Conservation (phyloP, 2,888 invertebrate species). For the Hecatera dysodea region DNA sequence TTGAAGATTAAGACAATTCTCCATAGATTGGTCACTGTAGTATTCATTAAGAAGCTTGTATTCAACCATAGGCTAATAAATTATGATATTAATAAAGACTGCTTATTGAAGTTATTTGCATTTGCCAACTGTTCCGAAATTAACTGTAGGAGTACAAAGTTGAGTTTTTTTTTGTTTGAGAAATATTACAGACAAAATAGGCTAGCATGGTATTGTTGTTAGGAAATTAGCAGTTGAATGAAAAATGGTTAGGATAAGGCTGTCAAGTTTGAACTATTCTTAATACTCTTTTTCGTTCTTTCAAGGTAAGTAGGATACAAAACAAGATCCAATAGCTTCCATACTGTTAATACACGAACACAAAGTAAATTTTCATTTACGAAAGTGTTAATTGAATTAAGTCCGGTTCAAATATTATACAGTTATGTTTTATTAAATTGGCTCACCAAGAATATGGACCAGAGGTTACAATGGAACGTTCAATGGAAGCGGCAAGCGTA, state of each 20-base stretch:
- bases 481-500: constrained; percentile 45
- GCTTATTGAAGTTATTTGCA: rapidly evolving
- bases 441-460: constrained; percentile 1
- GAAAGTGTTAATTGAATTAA: constrained; percentile 69
- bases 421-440: constrained; percentile 62
- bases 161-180: neutral
- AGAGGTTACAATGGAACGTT: constrained; percentile 9
- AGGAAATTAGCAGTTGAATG: neutral
- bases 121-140: neutral
- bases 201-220: no score
- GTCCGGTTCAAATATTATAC: constrained; percentile 63
- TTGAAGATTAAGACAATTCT: neutral
- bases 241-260: neutral
- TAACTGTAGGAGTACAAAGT: no score
- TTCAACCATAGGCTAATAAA: neutral
- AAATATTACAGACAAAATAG: no score
- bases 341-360: constrained; percentile 38
- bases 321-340: constrained; percentile 2
- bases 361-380: constrained; percentile 66
- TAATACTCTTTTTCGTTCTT: no score
- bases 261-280: neutral
- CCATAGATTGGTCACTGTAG: no score
- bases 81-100: neutral
- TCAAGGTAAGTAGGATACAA: no score
- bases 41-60: neutral